A percentile compares a stretch with the other conserved stretches of the same genome.
These are phyloP conservation scores for Mobula birostris DNA, from an alignment of 2,113 vertebrate genomes.

Conservation along the genomic window DNA sequence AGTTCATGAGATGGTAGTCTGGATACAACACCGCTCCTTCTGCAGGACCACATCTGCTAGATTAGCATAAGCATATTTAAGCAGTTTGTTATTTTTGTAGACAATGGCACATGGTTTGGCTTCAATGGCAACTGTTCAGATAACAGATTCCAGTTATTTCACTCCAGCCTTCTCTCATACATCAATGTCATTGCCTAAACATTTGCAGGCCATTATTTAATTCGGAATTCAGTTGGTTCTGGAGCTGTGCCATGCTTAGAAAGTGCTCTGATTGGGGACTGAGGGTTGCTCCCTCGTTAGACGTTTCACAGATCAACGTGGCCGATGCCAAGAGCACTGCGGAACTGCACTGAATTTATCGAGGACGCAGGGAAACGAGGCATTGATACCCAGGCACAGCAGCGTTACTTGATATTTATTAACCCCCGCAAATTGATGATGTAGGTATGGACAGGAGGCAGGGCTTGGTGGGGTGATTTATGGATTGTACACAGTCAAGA, in stretches of 20 bases:
- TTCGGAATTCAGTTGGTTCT: not conserved
- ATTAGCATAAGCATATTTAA: not conserved
- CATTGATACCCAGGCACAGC: not conserved
- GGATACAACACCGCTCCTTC: not conserved
- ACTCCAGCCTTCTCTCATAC: not conserved
- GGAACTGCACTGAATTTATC: not conserved
- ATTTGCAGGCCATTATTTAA: not conserved
- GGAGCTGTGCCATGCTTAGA: not conserved
- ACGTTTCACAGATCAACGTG: not conserved
- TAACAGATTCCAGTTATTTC: not conserved
- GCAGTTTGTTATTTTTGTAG: not conserved
- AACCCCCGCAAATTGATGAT: not conserved
- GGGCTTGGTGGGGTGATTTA: not conserved
- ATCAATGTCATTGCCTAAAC: not conserved
- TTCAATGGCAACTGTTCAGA: not conserved
- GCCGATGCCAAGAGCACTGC: not conserved
- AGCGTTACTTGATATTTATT: slow-evolving; percentile 1
- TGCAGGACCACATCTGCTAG: not conserved
- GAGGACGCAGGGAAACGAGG: not conserved
- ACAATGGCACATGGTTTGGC: not conserved
- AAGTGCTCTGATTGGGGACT: not conserved
- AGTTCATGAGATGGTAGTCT: not conserved
- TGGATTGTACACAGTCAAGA: not conserved
- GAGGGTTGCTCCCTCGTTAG: not conserved
- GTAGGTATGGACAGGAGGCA: not conserved